Base-by-base conservation (phyloP, 2,113 vertebrate species). In the Amphiprion percula region DNA sequence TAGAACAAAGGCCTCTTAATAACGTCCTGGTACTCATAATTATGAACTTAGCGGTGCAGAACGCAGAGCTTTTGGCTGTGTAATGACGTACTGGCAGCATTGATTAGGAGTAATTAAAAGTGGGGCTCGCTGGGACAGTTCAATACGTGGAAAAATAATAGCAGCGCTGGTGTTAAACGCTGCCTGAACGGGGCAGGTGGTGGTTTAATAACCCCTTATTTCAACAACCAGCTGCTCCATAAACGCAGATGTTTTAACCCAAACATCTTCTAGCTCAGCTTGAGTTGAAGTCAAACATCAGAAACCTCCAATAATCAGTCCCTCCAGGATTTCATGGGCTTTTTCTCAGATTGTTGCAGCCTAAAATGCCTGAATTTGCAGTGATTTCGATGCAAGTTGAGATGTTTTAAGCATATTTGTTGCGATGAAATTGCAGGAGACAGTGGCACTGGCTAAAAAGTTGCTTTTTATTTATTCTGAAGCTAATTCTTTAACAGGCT, bases 71-170 rank as follows among this genome's bases (percentile, higher is more conserved):
- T 79, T 87, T 84, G 75, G 58, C 82, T 79, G 72, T 81, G 85
- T 88, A 83, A 88, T 85, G 79, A 87, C 11, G 54, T 68, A 37
- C 41, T 74, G 66, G n/a, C 73, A 50, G 60, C 87, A 94, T 93
- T 83, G 91, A 94, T 93, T 83, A 41, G 80, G 55, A 21, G 68
- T 92, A 92, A 93, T 94, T 87, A 94, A 83, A 89, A 90, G 87
- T 33, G 77, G 72, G 72, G 70, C 88, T 90, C 67, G 50, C 69
- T 79, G 84, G 74, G 72, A 79, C 80, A 79, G 91, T 83, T 93
- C 91, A 93, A 93, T 92, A 92, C 80, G 61, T 89, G 86, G 87
- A 91, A 91, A 91, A 85, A 87, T 76, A 80, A 83, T 74, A 69
- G 72, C 84, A 70, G 67, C 12, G 15, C 63, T 81, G 86, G 77